Evolutionary conservation across 2,113 vertebrate genomes (phyloP), one percentile per base, ranked within the genome.

Genomic region (Lota lota): DNA sequence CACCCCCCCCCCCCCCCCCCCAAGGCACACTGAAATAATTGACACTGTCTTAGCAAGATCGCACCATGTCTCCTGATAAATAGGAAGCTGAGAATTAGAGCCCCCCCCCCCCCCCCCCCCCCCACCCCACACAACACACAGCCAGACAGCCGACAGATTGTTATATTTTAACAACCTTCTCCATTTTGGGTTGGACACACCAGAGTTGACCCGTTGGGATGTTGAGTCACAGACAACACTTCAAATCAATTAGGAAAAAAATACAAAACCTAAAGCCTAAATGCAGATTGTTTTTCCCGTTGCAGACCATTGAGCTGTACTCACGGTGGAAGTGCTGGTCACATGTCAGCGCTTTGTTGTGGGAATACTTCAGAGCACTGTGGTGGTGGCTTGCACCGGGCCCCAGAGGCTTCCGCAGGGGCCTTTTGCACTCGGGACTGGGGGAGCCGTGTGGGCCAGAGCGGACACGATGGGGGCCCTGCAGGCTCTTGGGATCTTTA

Each of bases 321-420:
- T 93, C 82, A 93, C 92, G 89, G 78, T 86, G 82, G 62, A 74
- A 67, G 67, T 66, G 16, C 28, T 71, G 74, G 75, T 77, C 66
- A 61, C 90, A 91, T 78, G 83, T 88, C 64, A 83, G 79, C 21
- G 64, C 71, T 67, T 80, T 87, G 71, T 69, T 78, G 70, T 77
- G 77, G 66, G 76, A 74, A 51, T 57, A 81, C 18, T 75, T 84
- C 22, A 21, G 47, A 64, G 66, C 53, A n/a, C 75, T 68, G 40
- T 63, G 72, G 47, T 74, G 78, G 15, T 74, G 66, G 40, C 10
- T 47, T 2, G 40, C 10, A 47, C 40, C 40, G 36, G 22, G 63
- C 73, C 77, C 83, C 47, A 64, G 77, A 54, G 70, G 56, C 22
- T 75, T 47, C 58, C 58, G 57, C 70, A n/a, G 67, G 33, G 70